These are phyloP conservation scores for Anthophora plumipes DNA, from an alignment of 2,888 invertebrate genomes.

Conservation along the genomic window DNA sequence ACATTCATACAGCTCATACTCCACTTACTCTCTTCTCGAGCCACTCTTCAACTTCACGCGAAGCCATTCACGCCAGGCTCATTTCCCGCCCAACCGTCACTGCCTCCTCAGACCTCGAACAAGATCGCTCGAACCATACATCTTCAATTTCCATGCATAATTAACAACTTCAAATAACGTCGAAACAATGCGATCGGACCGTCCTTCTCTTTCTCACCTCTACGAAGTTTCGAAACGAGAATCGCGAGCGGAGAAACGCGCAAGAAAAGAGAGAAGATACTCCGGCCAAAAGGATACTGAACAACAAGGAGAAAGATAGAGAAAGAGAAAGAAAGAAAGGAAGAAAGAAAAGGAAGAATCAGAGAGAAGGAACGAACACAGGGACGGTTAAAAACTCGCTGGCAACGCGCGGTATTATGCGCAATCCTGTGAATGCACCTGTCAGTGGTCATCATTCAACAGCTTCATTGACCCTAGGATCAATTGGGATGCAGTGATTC, in stretches of 20 bases:
- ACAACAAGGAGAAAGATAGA: constrained; percentile 10
- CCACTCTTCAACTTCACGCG: not conserved
- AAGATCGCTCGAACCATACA: constrained; percentile 1
- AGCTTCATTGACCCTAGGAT: constrained; percentile 80
- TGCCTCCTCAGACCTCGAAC: not conserved
- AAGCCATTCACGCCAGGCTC: not conserved
- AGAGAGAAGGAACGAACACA: constrained; percentile 40
- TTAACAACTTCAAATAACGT: constrained; percentile 30
- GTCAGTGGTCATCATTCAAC: constrained; percentile 81
- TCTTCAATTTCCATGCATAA: constrained; percentile 25
- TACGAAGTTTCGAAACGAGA: constrained; percentile 14
- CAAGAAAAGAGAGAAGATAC: not conserved
- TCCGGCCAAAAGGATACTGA: constrained; percentile 9
- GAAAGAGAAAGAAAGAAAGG: constrained; percentile 8
- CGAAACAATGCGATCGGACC: constrained; percentile 30
- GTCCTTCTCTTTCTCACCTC: constrained; percentile 22
- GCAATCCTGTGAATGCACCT: constrained; percentile 77
- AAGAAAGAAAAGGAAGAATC: constrained; percentile 19
- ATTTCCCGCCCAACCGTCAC: not conserved
- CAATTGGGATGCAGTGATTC: constrained; percentile 80
- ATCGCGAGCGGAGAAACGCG: constrained; percentile 17
- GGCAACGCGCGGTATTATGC: constrained; percentile 69
- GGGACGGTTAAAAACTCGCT: constrained; percentile 63
- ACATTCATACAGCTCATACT: not conserved
- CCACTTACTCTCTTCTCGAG: not conserved